Evolutionary conservation across 1,140 invertebrate genomes (phyloP).

Genomic region (Tenebrio molitor): DNA sequence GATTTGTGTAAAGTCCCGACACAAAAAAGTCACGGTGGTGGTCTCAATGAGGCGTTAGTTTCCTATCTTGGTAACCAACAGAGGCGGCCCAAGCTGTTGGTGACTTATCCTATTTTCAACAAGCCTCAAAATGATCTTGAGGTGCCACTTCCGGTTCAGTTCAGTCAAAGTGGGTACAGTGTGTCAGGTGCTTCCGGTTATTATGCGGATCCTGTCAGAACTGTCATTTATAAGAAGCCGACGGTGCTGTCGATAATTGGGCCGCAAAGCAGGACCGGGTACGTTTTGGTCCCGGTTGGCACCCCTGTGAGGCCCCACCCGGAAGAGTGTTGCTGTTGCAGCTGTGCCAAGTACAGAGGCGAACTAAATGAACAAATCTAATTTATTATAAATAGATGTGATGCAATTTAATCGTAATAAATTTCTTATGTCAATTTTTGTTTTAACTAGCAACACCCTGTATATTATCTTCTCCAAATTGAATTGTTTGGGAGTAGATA

Average conservation of each 20-base stretch:
- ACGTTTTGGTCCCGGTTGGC: background rate
- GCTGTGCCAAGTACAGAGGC: conserved; percentile 21
- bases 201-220: conserved; percentile 5
- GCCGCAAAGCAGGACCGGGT: background rate
- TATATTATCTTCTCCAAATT: too few relatives aligned
- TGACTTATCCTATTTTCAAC: conserved; percentile 15
- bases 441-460: too few relatives aligned
- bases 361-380: too few relatives aligned
- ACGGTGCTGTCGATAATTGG: background rate
- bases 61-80: background rate
- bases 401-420: too few relatives aligned
- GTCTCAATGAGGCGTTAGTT: background rate
- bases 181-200: background rate
- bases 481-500: too few relatives aligned
- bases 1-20: background rate
- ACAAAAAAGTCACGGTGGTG: background rate
- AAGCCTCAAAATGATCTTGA: background rate
- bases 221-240: background rate
- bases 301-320: background rate
- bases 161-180: background rate
- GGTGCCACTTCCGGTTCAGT: background rate
- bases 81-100: background rate
- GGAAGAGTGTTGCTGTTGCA: conserved; percentile 4
- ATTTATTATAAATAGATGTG: too few relatives aligned
- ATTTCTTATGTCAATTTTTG: too few relatives aligned